Base-by-base conservation (phyloP, 2,113 vertebrate species). In the Clinocottus analis region DNA sequence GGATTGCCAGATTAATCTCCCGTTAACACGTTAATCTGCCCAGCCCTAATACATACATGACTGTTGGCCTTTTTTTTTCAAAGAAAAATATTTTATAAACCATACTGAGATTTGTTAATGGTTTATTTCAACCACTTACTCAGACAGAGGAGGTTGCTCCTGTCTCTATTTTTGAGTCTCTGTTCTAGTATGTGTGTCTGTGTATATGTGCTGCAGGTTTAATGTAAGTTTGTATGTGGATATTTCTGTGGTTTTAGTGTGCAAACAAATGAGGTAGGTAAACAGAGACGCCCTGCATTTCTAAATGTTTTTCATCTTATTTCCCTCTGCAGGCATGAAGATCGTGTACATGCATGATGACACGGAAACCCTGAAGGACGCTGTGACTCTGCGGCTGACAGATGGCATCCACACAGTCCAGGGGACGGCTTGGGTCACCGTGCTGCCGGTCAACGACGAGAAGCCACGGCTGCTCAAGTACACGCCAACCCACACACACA, bases 391-490 rank as follows among this genome's bases (percentile, higher is more conserved):
- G 83, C 94, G 89, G 91, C 94, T 98, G 96, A 96, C 96, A 95
- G 97, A 98, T 94, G 97, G 97, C 87, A 93, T 93, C 87, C 95
- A 94, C 92, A 88, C 94, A 90, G 96, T 97, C 85, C 93, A 94
- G 91, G 94, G 93, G 91, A 96, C 93, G 73, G 92, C 95, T 76
- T 89, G 92, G 84, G 93, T 97, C 94, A 93, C 91, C 64, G 95
- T 97, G 92, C 92, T 94, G 94, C 94, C 96, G 90, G 94, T 96
- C 94, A 97, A 97, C 86, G 93, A 96, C 89, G 92, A 97, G 95
- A 94, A 88, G 68, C 96, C 95, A 53, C 92, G 83, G 82, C 92
- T 95, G 82, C 88, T 94, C 87, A 94, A 93, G 94, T 96, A 66
- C 71, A 37, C 35, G 45, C 71, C 49, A 53, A 73, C 47, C 67